Percentiles rank a stretch among this genome's conserved stretches.
These are phyloP conservation scores for Orchestia grillus DNA, from an alignment of 1,140 invertebrate species.

Conservation along the genomic window DNA sequence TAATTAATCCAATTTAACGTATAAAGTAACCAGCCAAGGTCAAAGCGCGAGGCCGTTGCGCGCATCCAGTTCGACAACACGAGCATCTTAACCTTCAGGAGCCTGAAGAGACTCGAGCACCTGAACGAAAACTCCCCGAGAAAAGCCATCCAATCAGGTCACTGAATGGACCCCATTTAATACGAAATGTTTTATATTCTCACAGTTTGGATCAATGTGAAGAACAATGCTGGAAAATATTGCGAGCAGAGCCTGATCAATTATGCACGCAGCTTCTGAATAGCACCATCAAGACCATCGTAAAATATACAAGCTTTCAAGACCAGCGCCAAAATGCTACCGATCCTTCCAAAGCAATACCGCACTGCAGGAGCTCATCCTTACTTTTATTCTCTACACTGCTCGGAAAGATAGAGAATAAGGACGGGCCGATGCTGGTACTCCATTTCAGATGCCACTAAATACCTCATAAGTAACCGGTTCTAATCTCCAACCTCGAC, in stretches of 20 bases:
- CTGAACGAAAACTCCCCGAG: not conserved
- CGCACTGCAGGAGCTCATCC: not conserved
- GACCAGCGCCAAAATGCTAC: not conserved
- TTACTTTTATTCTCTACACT: not conserved
- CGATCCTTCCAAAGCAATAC: not conserved
- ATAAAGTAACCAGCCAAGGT: not conserved
- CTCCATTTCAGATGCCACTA: not conserved
- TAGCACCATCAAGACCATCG: conserved; percentile 2
- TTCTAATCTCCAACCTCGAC: not conserved
- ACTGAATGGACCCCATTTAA: not conserved
- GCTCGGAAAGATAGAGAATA: not conserved
- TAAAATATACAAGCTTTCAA: not conserved
- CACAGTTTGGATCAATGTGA: not conserved
- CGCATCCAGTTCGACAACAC: not conserved
- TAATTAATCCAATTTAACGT: not conserved
- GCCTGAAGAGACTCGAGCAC: not conserved
- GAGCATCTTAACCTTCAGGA: not conserved
- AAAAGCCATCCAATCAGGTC: not conserved
- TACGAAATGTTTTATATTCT: not conserved
- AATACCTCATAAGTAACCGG: not conserved
- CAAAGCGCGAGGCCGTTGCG: not conserved
- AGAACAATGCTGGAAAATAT: not conserved
- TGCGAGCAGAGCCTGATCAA: conserved; percentile 6
- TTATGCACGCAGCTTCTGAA: conserved; percentile 38
- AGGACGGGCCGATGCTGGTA: not conserved